Conservation (phyloP, 2,113 vertebrate genomes). For the Poecilia latipinna region DNA sequence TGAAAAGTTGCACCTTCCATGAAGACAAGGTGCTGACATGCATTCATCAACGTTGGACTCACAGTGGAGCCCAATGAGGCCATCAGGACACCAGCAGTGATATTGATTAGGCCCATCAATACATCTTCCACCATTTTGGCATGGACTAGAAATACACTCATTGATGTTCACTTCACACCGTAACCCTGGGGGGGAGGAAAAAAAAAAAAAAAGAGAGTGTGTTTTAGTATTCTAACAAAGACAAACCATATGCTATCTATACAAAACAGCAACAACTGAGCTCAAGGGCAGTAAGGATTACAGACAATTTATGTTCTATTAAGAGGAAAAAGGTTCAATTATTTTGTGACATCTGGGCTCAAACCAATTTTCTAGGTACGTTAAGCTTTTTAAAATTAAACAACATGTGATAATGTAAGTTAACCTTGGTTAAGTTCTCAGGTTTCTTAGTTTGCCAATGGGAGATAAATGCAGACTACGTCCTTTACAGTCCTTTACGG, state of each 20-base stretch:
- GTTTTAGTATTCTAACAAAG: conserved; percentile 6
- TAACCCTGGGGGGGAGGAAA: conserved; percentile 62
- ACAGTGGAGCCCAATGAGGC: conserved; percentile 80
- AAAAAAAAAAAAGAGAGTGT: conserved; percentile 13
- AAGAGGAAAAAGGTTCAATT: neutral
- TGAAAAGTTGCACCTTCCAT: conserved; percentile 80
- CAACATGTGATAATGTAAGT: too few species aligned
- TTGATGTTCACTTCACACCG: conserved; percentile 80
- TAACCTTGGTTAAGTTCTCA: too few species aligned
- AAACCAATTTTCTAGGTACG: neutral
- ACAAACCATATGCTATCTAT: neutral
- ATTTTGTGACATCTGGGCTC: neutral
- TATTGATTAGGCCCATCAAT: conserved; percentile 77
- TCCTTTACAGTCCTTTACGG: too few species aligned
- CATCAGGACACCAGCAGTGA: conserved; percentile 78
- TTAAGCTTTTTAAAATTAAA: too few species aligned
- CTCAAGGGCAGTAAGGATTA: neutral
- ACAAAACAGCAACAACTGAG: neutral
- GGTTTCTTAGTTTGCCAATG: too few species aligned
- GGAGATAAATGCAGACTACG: too few species aligned
- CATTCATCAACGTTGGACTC: conserved; percentile 84
- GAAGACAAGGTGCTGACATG: conserved; percentile 83
- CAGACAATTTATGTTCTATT: neutral
- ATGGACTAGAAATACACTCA: conserved; percentile 81
- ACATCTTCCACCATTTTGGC: conserved; percentile 80